Percentiles rank a stretch among this genome's conserved stretches.
phyloP scores from a whole-genome alignment of 2,797 vertebrate species.

The Myotis pilosus region DNA sequence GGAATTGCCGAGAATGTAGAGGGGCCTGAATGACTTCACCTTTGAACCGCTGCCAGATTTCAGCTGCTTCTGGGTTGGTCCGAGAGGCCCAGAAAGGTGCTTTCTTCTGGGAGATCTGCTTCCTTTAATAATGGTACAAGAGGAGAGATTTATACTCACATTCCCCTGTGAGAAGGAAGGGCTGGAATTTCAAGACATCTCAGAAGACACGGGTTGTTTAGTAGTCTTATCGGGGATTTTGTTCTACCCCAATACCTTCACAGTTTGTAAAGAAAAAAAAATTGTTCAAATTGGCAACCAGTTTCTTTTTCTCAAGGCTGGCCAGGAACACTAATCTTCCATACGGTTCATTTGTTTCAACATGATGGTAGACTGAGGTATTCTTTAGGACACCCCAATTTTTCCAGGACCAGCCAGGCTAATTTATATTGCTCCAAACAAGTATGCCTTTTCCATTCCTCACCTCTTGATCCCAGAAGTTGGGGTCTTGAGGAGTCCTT shows the following conservation, averaged over 20 bases:
- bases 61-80: constrained; percentile 73
- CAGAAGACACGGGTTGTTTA: not conserved
- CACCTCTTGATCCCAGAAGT: not conserved
- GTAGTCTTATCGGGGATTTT: not conserved
- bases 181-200: constrained; percentile 41
- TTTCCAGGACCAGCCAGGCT: not conserved
- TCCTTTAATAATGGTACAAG: constrained; percentile 56
- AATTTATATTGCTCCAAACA: not conserved
- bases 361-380: not conserved
- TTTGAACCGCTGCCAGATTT: constrained; percentile 87
- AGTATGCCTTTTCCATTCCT: not conserved
- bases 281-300: not conserved
- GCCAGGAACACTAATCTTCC: not conserved
- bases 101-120: constrained; percentile 71
- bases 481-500: not conserved
- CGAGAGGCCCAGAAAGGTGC: constrained; percentile 75
- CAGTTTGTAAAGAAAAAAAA: not conserved
- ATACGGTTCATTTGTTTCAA: not conserved
- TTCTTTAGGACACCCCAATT: not conserved
- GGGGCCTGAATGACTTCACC: constrained; percentile 84
- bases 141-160: not conserved
- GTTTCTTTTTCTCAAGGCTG: not conserved
- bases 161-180: not conserved
- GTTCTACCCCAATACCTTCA: not conserved
- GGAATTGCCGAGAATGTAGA: constrained; percentile 47